Conservation (phyloP, 2,113 vertebrate species). For the Trichomycterus rosablanca region DNA sequence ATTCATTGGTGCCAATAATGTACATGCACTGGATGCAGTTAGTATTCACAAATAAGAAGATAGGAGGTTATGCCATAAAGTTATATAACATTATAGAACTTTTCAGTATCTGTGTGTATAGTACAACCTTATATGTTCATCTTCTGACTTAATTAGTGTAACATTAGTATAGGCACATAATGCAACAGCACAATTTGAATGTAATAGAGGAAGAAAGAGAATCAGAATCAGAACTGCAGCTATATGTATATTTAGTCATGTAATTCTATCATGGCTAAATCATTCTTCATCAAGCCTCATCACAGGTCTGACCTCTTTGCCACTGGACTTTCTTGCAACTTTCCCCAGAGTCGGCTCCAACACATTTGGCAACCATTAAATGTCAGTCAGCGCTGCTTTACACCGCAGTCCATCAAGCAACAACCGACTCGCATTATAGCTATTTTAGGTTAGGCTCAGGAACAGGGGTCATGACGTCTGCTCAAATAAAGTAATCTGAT, state of each 20-base stretch:
- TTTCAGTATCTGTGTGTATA: no score
- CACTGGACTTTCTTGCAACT: constrained; percentile 43
- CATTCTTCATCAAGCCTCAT: constrained; percentile 12
- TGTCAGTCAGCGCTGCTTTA: constrained; percentile 56
- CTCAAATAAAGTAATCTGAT: constrained; percentile 63
- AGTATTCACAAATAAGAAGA: no score
- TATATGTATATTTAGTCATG: neutral
- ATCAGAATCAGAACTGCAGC: no score
- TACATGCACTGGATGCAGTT: no score
- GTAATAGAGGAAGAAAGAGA: no score
- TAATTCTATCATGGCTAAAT: constrained; percentile 30
- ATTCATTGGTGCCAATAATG: no score
- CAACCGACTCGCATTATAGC: constrained; percentile 62
- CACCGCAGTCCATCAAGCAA: constrained; percentile 59
- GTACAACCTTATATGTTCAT: no score
- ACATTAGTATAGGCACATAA: no score
- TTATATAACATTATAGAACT: no score
- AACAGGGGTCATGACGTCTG: constrained; percentile 59
- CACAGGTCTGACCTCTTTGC: constrained; percentile 29
- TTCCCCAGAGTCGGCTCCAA: constrained; percentile 42
- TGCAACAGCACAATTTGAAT: no score
- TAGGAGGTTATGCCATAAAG: no score
- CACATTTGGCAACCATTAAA: constrained; percentile 72
- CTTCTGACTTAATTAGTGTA: no score
- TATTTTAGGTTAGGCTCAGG: constrained; percentile 62